A percentile compares a stretch with the other conserved stretches of the same genome.
These are phyloP conservation scores for Caenorhabditis tropicalis DNA, from an alignment of 1,140 invertebrate species.

Conservation along the genomic window DNA sequence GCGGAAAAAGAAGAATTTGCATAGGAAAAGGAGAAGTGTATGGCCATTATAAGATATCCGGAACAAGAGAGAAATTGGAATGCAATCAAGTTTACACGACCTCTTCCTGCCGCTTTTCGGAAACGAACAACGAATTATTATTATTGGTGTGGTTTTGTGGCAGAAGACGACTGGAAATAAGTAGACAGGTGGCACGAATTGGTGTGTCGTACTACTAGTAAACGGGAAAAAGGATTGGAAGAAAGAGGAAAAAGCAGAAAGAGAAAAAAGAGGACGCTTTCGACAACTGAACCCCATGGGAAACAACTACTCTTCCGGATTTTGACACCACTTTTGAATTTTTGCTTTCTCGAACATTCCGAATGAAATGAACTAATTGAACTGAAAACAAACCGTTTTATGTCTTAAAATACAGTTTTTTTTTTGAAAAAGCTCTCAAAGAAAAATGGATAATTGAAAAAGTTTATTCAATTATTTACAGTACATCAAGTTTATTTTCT, in stretches of 20 bases:
- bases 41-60: slow-evolving; percentile 37
- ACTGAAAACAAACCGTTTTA: no score
- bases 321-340: slow-evolving; percentile 18
- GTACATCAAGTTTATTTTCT: background rate
- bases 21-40: background rate
- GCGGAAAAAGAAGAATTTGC: slow-evolving; percentile 22
- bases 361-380: slow-evolving; percentile 14
- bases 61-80: slow-evolving; percentile 14
- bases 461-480: slow-evolving; percentile 25
- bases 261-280: slow-evolving; percentile 9
- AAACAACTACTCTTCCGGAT: background rate
- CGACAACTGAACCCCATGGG: slow-evolving; percentile 42
- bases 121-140: slow-evolving; percentile 11
- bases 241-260: background rate
- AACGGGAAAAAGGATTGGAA: background rate
- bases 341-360: no score
- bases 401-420: no score
- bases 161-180: slow-evolving; percentile 23
- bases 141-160: slow-evolving; percentile 22
- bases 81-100: slow-evolving; percentile 43
- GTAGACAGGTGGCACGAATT: slow-evolving; percentile 9
- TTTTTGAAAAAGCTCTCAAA: no score
- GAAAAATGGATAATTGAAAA: background rate
- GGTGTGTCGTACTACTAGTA: slow-evolving; percentile 12
- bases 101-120: background rate